phyloP scores from a whole-genome alignment of 2,797 vertebrate species.

The Sciaenops ocellatus region DNA sequence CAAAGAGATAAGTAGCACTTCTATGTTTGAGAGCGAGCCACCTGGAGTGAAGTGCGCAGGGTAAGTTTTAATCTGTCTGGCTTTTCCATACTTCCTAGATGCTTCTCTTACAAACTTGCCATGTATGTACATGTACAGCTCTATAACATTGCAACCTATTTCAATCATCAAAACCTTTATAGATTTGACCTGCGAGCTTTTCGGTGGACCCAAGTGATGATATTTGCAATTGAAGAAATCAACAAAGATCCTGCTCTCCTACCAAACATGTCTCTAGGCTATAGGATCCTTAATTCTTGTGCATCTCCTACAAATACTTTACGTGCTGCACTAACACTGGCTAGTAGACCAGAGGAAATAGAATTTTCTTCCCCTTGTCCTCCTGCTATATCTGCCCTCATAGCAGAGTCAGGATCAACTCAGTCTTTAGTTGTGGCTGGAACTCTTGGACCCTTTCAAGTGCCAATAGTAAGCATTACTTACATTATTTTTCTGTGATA shows the following conservation, averaged over 20 bases:
- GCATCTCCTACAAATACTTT: conserved; percentile 82
- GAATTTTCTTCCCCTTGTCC: conserved; percentile 59
- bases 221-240: conserved; percentile 86
- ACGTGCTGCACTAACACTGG: conserved; percentile 79
- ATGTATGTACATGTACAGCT: neutral
- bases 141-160: neutral
- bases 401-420: conserved; percentile 86
- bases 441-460: conserved; percentile 81
- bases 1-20: conserved; percentile 75
- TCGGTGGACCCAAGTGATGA: conserved; percentile 85
- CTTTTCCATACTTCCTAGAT: neutral
- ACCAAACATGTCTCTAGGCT: conserved; percentile 84
- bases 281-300: conserved; percentile 85
- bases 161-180: conserved; percentile 8
- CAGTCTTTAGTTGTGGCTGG: conserved; percentile 83
- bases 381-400: conserved; percentile 79
- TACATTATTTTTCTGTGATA: neutral
- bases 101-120: neutral
- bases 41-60: conserved; percentile 66
- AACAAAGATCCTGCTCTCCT: conserved; percentile 80
- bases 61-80: conserved; percentile 68
- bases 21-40: conserved; percentile 70
- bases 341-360: conserved; percentile 60
- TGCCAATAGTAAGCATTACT: conserved; percentile 81
- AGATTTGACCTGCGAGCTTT: conserved; percentile 85